Percentiles rank a stretch among this genome's conserved stretches.
phyloP scores from a whole-genome alignment of 2,888 invertebrate species.

The Epsilonema sp. region DNA sequence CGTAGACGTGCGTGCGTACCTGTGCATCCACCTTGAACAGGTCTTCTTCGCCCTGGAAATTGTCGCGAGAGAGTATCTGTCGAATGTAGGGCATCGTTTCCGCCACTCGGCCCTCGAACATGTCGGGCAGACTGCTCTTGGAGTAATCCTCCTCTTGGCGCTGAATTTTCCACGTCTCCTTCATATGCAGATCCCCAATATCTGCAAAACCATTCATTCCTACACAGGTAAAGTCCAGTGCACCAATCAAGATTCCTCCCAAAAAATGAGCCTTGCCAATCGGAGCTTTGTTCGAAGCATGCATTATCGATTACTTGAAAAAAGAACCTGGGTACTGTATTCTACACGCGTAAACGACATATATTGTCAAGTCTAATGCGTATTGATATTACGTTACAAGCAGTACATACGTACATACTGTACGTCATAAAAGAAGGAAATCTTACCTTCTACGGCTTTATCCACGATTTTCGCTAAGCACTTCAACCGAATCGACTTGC shows the following conservation, averaged over 20 bases:
- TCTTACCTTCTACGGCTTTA: conserved; percentile 6
- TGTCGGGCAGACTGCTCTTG: conserved; percentile 24
- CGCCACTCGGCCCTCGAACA: conserved; percentile 9
- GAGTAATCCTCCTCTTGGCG: conserved; percentile 14
- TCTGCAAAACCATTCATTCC: conserved; percentile 11
- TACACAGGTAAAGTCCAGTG: neutral
- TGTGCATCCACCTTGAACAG: neutral
- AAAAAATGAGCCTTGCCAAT: too few species aligned
- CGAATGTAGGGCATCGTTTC: conserved; percentile 1
- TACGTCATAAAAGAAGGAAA: neutral
- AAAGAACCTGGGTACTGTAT: too few species aligned
- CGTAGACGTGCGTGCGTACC: neutral
- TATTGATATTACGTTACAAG: too few species aligned
- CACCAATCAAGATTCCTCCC: neutral
- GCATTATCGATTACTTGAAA: too few species aligned
- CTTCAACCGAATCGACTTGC: conserved; percentile 21
- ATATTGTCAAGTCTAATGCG: too few species aligned
- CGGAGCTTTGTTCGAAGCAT: too few species aligned
- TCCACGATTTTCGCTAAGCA: conserved; percentile 18
- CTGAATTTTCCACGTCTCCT: conserved; percentile 25
- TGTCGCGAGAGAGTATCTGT: neutral
- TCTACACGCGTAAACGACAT: too few species aligned
- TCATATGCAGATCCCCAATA: conserved; percentile 14
- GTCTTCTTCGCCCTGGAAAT: neutral
- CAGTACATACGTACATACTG: too few species aligned